Evolutionary conservation across 2,797 vertebrate species (phyloP), one percentile per base, ranked within the genome.

Genomic region (Arnoldichthys spilopterus): DNA sequence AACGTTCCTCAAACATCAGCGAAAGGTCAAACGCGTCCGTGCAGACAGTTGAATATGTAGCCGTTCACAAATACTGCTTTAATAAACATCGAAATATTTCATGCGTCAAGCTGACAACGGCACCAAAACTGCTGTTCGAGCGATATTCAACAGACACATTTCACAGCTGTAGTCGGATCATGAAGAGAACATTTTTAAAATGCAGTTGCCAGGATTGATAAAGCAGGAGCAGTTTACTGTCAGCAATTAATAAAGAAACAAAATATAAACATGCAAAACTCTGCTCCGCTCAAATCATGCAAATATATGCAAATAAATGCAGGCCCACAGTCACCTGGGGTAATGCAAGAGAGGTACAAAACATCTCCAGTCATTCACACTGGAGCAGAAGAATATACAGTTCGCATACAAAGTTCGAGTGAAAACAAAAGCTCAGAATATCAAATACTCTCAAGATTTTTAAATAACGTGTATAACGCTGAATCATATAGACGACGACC

Each of bases 221-320:
- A 51, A n/a, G 47, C 22, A 47, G 43, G 13, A 68, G 56, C 28
- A 80, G 45, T 45, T 51, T 58, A 34, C 28, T 64, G 53, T 32
- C 53, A 43, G 26, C 18, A 64, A 53, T 66, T 76, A 54, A 76
- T 62, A 18, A 51, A 16, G 9, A 34, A 24, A 72, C 24, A 68
- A 77, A 30, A 59, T 45, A 54, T 67, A 37, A 56, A 71, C 61
- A n/a, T 26, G 15, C 47, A 53, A 62, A 37, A 28, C 18, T 66
- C 6, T 26, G 26, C 58, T 73, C 22, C 54, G 30, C 66, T 45
- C 49, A 75, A 79, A 56, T 30, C 43, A 85, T 76, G 80, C 74
- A 71, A 70, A 82, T 82, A 34, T 78, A 87, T 81, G 78, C 66
- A 82, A 82, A 87, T 82, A 15, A 51, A 82, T 83, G 79, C 77